phyloP scores from a whole-genome alignment of 2,888 invertebrate genomes.

The Rhagonycha fulva region DNA sequence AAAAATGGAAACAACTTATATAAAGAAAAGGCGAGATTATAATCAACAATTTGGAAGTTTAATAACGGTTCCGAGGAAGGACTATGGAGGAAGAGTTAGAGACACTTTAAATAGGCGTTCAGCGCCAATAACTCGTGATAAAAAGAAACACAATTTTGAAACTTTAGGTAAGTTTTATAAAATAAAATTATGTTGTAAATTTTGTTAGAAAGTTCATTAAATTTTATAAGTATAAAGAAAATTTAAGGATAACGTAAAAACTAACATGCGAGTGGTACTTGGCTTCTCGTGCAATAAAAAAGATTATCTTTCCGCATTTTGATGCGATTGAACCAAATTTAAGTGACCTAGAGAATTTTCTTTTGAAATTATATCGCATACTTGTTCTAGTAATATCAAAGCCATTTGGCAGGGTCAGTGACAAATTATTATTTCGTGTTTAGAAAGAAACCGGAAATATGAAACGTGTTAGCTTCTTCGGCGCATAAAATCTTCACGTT shows the following conservation, averaged over 20 bases:
- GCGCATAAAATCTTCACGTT: not conserved
- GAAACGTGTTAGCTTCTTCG: not conserved
- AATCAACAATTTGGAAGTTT: conserved; percentile 53
- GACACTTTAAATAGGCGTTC: conserved; percentile 50
- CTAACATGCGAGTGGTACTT: not conserved
- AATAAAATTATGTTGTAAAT: not conserved
- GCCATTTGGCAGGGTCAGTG: not conserved
- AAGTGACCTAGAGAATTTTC: not conserved
- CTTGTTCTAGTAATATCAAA: not conserved
- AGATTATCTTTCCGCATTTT: not conserved
- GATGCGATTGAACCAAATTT: not conserved
- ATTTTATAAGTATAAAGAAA: not conserved
- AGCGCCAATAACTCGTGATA: conserved; percentile 53
- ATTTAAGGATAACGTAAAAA: not conserved
- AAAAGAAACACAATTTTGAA: conserved; percentile 54
- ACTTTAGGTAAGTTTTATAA: conserved; percentile 49
- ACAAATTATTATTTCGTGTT: not conserved
- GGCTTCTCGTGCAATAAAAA: not conserved
- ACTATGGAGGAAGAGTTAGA: conserved; percentile 42
- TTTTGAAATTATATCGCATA: not conserved
- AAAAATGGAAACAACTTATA: conserved; percentile 54
- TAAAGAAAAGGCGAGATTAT: conserved; percentile 52
- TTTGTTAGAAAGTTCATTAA: not conserved
- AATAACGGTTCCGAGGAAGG: conserved; percentile 50
- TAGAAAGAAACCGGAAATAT: not conserved